Conservation (phyloP, 1,140 invertebrate species). For the Lanistes nyassanus region DNA sequence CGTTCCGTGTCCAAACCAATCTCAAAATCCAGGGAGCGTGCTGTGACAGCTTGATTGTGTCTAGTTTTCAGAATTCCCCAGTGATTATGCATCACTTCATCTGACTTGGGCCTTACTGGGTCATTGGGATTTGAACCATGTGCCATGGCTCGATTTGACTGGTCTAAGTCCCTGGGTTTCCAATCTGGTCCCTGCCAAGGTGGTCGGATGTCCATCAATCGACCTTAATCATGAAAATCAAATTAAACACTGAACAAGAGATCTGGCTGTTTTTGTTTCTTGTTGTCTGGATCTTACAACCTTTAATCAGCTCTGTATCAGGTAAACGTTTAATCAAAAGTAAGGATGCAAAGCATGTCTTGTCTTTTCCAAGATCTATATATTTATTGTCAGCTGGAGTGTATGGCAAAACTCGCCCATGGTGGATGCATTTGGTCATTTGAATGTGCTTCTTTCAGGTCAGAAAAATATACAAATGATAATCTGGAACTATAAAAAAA, state of each 20-base stretch:
- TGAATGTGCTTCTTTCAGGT: too few relatives aligned
- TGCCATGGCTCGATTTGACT: slow-evolving; percentile 50
- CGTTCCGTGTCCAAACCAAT: slow-evolving; percentile 46
- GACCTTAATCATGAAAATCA: slow-evolving; percentile 23
- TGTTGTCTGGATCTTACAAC: too few relatives aligned
- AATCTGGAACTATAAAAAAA: too few relatives aligned
- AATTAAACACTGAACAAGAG: too few relatives aligned
- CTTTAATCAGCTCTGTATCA: too few relatives aligned
- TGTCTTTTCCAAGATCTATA: too few relatives aligned
- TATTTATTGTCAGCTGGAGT: too few relatives aligned
- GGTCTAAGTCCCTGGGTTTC: slow-evolving; percentile 57
- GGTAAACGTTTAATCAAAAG: too few relatives aligned
- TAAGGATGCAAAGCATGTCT: too few relatives aligned
- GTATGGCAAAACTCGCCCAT: too few relatives aligned
- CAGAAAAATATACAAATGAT: background rate
- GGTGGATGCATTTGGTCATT: too few relatives aligned
- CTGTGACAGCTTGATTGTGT: slow-evolving; percentile 32
- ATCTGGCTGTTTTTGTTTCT: too few relatives aligned
- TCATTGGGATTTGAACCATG: slow-evolving; percentile 59
- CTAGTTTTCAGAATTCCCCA: slow-evolving; percentile 53
- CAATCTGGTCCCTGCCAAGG: slow-evolving; percentile 50
- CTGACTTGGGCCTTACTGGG: slow-evolving; percentile 47
- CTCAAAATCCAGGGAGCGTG: slow-evolving; percentile 47
- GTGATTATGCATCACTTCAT: slow-evolving; percentile 50
- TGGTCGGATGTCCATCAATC: slow-evolving; percentile 47